Evolutionary conservation across 2,113 vertebrate genomes (phyloP), one percentile per base, ranked within the genome.

Genomic region (Gasterosteus aculeatus): DNA sequence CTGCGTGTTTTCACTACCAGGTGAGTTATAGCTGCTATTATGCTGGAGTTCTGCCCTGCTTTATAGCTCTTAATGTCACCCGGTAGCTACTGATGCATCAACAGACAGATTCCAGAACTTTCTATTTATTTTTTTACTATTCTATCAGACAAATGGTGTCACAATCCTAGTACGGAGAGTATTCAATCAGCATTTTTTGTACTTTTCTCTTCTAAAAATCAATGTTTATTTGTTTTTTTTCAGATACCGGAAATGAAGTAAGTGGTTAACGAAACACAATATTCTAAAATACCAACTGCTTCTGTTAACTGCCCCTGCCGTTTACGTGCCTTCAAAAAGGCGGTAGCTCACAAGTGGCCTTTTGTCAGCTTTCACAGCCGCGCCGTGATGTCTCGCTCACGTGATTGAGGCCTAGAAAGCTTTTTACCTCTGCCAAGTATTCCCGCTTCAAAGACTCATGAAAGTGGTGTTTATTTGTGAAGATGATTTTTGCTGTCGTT

Each of bases 21-120:
- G 51, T 80, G 67, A 87, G 59, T 82, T 71, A 80, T 80, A 73
- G 73, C 61, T 71, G 78, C 80, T 76, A 77, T 85, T 87, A 87
- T 53, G 39, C 66, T 76, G 19, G 69, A 74, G 66, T 85, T 70
- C 80, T 77, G 62, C 60, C 69, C 0, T 56, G 64, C 68, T 82
- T 85, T 72, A 84, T 59, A 8, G 85, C 60, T 7, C 72, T 73
- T 72, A 57, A 57, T 72, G 68, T 31, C 35, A 61, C 69, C 66
- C 29, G 56, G 75, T 15, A 38, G 66, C 80, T 73, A 71, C 53
- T 57, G 14, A 66, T 68, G 56, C 81, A 70, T 84, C 70, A 69
- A 72, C 76, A 83, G 78, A 81, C 61, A 57, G 72, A 46, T 56
- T 53, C 57, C 33, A 41, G 57, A 70, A 53, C 46, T 57, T 72